Evolutionary conservation across 2,888 invertebrate genomes (phyloP), one percentile per base, ranked within the genome.

Genomic region (Leptopilina myrica): DNA sequence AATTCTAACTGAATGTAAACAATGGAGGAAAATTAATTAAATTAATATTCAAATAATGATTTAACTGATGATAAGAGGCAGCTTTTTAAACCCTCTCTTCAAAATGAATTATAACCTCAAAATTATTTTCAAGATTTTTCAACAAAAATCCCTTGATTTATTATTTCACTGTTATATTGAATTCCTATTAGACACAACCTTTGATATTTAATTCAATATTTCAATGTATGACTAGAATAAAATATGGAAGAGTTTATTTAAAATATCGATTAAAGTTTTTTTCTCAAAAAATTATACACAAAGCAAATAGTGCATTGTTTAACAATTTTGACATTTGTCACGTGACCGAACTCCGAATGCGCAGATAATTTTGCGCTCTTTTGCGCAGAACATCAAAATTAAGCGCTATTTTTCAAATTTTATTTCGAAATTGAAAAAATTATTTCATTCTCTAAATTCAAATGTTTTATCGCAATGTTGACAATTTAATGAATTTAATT

Each of bases 41-140:
- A 33, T 33, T 33, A 33, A 33, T 20, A 20, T 33, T 33, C 33
- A 33, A 59, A 59, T 59, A 15, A n/a, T 59, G n/a, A n/a, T 59
- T 59, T 59, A 59, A 15, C 12, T 59, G 33, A n/a, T 5, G n/a
- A 7, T 59, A 59, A 59, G n/a, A n/a, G 1, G 7, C 15, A 33
- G 33, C 33, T 33, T 33, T 33, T 33, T 20, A 33, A 33, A 33
- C 33, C 5, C 33, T 33, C 5, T 33, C 5, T 14, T 59, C 7
- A n/a, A 59, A 59, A 59, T 49, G 49, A 59, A 20, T 62, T 62
- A n/a, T 62, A 62, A 62, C 62, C 62, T 62, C 62, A 15, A 62
- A 62, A 62, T 20, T 62, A 15, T 62, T 20, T 20, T 62, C 5
- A 15, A n/a, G 12, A 20, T 62, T 9, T 62, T 62, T 59, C 9